Percentiles rank a stretch among this genome's conserved stretches.
Conservation (phyloP, 2,797 vertebrate species). For the Crenuchus spilurus region DNA sequence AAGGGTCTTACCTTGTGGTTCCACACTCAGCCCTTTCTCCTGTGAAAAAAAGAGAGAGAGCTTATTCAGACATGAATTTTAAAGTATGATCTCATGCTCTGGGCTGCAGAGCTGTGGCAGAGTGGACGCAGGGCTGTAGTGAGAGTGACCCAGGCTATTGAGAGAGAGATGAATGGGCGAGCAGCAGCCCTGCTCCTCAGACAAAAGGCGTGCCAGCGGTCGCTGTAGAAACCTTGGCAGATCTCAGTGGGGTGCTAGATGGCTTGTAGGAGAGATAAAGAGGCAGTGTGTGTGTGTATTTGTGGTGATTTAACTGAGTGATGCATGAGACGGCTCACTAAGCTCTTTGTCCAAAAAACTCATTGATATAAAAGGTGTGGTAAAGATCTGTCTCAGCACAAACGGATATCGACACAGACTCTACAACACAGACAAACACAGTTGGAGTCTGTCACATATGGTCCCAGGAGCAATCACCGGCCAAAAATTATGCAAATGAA, state of each 20-base stretch:
- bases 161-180: slow-evolving; percentile 68
- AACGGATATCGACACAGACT: slow-evolving; percentile 12
- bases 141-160: slow-evolving; percentile 66
- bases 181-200: slow-evolving; percentile 59
- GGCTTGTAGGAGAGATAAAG: slow-evolving; percentile 52
- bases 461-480: slow-evolving; percentile 8
- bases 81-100: slow-evolving; percentile 43
- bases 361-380: slow-evolving; percentile 22
- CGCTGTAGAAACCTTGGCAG: slow-evolving; percentile 64
- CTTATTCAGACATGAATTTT: slow-evolving; percentile 21
- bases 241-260: slow-evolving; percentile 60
- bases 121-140: slow-evolving; percentile 56
- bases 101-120: slow-evolving; percentile 32
- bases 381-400: slow-evolving; percentile 33
- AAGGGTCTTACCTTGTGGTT: slow-evolving; percentile 89
- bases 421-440: neutral
- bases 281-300: slow-evolving; percentile 25
- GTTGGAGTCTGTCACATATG: slow-evolving; percentile 14
- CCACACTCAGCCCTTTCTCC: slow-evolving; percentile 96
- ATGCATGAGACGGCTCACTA: slow-evolving; percentile 64
- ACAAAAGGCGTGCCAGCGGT: slow-evolving; percentile 67
- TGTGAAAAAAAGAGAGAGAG: slow-evolving; percentile 67
- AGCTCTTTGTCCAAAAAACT: slow-evolving; percentile 68
- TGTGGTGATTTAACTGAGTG: slow-evolving; percentile 42
- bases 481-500: slow-evolving; percentile 5